Evolutionary conservation across 2,113 vertebrate species (phyloP), one percentile per base, ranked within the genome.

Genomic region (Stigmatopora argus): DNA sequence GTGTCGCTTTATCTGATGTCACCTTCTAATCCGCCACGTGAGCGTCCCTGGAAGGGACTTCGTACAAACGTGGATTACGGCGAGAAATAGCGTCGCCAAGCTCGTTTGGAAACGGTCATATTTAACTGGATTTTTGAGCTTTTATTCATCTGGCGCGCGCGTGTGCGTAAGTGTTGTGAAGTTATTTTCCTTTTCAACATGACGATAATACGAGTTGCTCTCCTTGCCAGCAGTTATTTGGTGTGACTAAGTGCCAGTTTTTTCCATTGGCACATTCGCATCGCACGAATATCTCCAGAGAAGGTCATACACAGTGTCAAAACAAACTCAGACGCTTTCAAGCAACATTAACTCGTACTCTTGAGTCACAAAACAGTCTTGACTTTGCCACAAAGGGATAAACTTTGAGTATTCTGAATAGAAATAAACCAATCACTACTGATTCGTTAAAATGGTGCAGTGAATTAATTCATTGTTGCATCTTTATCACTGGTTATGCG

Each of bases 1-100:
- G 69, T 65, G 74, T 75, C 65, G 53, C 34, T 56, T 78, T 82
- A 84, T 87, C 83, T 85, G 85, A 83, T 87, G 80, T 74, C 83
- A 76, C 77, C 56, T 60, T 57, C 47, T 82, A 84, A 84, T 84
- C 82, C 75, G 26, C 72, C 63, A 65, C 67, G 76, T 71, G 67
- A 79, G 67, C 65, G 68, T 67, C 67, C 70, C 74, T 62, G 45
- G 69, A 47, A 62, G 64, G 62, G 61, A 67, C 69, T 69, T 78
- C 62, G 63, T 68, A 71, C 63, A 68, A 62, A 72, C 52, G 67
- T 81, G 80, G 82, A 80, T 83, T 83, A 84, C 78, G 69, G 63
- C 53, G 35, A 71, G 73, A 74, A 80, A 80, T 57, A 58, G 60
- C 35, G 74, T 71, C 9, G 15, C 23, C 64, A 66, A 78, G 72